Percentiles rank a stretch among this genome's conserved stretches.
These are phyloP conservation scores for Bugula neritina DNA, from an alignment of 2,888 invertebrate genomes.

Conservation along the genomic window DNA sequence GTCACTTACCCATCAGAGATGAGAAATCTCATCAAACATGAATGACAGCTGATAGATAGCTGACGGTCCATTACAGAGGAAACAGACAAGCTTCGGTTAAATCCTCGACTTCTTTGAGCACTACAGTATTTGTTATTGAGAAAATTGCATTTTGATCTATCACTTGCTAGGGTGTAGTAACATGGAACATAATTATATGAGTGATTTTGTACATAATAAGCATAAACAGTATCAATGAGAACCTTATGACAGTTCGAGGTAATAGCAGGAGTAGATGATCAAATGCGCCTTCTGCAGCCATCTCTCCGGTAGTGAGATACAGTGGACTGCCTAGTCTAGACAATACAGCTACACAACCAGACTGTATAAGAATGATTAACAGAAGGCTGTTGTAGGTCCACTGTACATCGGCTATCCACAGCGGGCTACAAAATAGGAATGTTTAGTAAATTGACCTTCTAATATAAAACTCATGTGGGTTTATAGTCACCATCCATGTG, in stretches of 20 bases:
- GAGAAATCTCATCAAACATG: slow-evolving; percentile 5
- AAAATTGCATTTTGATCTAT: not conserved
- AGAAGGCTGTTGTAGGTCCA: slow-evolving; percentile 49
- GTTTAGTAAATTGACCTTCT: too few relatives aligned
- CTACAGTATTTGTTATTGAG: not conserved
- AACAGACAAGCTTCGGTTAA: slow-evolving; percentile 4
- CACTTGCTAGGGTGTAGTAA: not conserved
- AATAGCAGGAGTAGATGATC: not conserved
- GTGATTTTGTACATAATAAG: not conserved
- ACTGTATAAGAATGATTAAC: slow-evolving; percentile 41
- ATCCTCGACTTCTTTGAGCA: not conserved
- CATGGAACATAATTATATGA: not conserved
- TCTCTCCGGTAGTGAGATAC: not conserved
- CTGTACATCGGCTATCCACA: slow-evolving; percentile 44
- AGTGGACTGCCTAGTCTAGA: slow-evolving; percentile 47
- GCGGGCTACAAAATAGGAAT: slow-evolving; percentile 36
- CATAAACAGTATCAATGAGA: not conserved
- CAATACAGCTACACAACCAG: slow-evolving; percentile 45
- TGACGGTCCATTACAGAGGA: not conserved
- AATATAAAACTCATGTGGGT: too few relatives aligned
- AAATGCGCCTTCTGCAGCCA: not conserved
- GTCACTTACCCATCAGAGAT: slow-evolving; percentile 18
- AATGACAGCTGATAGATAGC: not conserved
- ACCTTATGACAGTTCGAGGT: slow-evolving; percentile 8
- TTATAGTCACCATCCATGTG: too few relatives aligned